Evolutionary conservation across 2,113 vertebrate species (phyloP).

Genomic region (Tapirus terrestris): DNA sequence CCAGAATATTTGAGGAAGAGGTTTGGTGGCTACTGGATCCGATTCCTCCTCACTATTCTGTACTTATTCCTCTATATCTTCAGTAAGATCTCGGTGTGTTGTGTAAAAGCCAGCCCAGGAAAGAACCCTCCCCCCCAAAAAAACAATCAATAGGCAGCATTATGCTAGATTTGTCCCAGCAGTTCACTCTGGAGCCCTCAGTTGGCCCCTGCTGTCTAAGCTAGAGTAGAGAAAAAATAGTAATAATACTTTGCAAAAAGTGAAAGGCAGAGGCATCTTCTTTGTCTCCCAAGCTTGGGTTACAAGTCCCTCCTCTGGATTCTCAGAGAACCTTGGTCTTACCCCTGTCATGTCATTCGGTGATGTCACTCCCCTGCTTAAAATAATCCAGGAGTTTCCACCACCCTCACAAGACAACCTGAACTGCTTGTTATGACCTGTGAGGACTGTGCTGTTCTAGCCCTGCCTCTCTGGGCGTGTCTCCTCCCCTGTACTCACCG

Average conservation of each 20-base stretch:
- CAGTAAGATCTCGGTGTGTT: slow-evolving; percentile 95
- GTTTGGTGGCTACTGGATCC: slow-evolving; percentile 92
- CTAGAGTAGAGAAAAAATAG: not conserved
- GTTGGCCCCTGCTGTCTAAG: not conserved
- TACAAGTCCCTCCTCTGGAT: not conserved
- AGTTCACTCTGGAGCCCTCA: not conserved
- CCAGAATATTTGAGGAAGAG: slow-evolving; percentile 95
- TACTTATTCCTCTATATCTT: slow-evolving; percentile 92
- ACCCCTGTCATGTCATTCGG: not conserved
- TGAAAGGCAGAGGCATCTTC: not conserved
- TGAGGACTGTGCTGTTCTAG: not conserved
- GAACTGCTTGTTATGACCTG: not conserved
- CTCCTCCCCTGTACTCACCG: not conserved
- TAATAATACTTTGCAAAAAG: not conserved
- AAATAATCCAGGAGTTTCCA: not conserved
- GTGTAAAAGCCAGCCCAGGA: not conserved
- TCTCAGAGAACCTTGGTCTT: not conserved
- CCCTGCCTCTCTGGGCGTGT: not conserved
- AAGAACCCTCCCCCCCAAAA: not conserved
- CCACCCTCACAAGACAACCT: not conserved
- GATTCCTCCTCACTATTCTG: slow-evolving; percentile 91
- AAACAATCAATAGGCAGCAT: not conserved
- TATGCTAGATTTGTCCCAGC: not conserved
- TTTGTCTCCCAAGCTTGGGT: not conserved
- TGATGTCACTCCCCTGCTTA: not conserved